Base-by-base conservation (phyloP, 2,113 vertebrate species). In the Alethe castanea region DNA sequence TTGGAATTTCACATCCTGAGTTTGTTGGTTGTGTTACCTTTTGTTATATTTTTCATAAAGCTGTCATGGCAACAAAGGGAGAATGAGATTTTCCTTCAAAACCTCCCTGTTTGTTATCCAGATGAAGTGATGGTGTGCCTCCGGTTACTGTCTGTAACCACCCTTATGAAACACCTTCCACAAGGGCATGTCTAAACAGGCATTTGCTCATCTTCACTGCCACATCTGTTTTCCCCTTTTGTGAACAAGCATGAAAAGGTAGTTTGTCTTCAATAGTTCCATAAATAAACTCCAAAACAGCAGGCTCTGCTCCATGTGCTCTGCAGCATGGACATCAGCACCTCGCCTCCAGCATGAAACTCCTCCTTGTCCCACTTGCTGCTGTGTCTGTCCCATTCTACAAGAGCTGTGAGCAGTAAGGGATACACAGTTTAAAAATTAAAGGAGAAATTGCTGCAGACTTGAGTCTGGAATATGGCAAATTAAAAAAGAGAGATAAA, bases 41-140 rank as follows among this genome's bases (percentile, higher is more conserved):
- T 69, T 82, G 17, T 64, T 45, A 36, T 57, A 61, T 65, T 88
- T 93, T 85, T 88, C 47, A 22, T 52, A 81, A 83, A 60, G 47
- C 71, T 96, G 85, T 88, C 87, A 96, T 88, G 60, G 78, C 67
- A 95, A 95, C 81, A 77, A 85, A 77, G 11, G 10, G 44, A 77
- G 28, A 66, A 64, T 0, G 5, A 82, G 26, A 56, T 96, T 86
- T 92, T 84, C 65, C 59, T 66, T 73, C 59, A 80, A 90, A 59
- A 59, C 64, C 33, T 69, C 47, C 24, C 35, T 56, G 22, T 77
- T 53, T 60, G 6, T 86, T 60, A 56, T 11, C 45, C 50, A 56
- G 50, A 62, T 45, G 18, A 91, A 90, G 17, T 50, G 45, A 82
- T 12, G 19, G 1, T n/a, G 8, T 84, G 50, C 20, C 26, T 71